Conservation (phyloP, 2,888 invertebrate species). For the Drosophila birchii region DNA sequence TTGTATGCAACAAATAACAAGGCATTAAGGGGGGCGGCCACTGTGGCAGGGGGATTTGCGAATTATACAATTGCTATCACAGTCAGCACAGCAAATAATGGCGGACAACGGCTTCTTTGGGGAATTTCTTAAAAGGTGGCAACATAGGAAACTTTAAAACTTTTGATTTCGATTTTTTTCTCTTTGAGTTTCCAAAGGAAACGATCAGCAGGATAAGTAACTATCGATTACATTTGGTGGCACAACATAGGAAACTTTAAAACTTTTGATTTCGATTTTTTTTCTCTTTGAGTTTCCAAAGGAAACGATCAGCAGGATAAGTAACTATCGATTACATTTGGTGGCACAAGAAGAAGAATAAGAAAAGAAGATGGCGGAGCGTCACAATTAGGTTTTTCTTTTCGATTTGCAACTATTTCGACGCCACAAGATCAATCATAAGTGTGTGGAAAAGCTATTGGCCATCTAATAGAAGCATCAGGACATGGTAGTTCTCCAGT, state of each 20-base stretch:
- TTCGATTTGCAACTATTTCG: not conserved
- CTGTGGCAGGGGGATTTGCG: not conserved
- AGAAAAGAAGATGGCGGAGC: not conserved
- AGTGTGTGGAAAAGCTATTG: not conserved
- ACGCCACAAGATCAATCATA: not conserved
- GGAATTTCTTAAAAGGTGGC: not conserved
- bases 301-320: not conserved
- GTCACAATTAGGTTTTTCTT: not conserved
- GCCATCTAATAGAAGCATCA: not conserved
- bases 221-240: not conserved
- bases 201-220: not conserved
- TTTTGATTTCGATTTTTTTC: not conserved
- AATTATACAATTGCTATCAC: conserved; percentile 1
- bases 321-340: not conserved
- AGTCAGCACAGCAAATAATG: not conserved
- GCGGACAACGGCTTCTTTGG: not conserved
- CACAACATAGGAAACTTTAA: too few species aligned
- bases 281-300: too few species aligned
- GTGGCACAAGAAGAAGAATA: not conserved
- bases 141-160: not conserved
- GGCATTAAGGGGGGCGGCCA: conserved; percentile 53
- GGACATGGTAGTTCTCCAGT: not conserved
- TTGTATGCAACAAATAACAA: conserved; percentile 70
- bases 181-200: too few species aligned
- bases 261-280: too few species aligned